Evolutionary conservation across 2,888 invertebrate genomes (phyloP).

Genomic region (Ganaspis brasiliensis): DNA sequence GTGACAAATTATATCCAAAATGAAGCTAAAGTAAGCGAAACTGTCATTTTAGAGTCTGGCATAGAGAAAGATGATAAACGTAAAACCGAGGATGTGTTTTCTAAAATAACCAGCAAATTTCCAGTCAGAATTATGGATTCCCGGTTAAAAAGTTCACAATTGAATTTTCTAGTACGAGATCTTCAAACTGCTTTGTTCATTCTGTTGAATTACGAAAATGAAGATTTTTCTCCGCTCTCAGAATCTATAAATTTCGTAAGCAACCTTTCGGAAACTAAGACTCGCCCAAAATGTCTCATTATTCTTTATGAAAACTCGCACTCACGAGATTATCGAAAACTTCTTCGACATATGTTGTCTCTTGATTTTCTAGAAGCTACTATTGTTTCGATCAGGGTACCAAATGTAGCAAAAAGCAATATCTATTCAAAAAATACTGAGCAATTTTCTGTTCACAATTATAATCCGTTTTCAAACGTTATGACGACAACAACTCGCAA

Average conservation of each 20-base stretch:
- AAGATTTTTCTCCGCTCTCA: neutral
- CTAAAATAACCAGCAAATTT: neutral
- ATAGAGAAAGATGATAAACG: neutral
- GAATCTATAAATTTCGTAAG: neutral
- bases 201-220: neutral
- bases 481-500: neutral
- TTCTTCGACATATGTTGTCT: neutral
- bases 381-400: too few species aligned
- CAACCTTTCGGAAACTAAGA: neutral
- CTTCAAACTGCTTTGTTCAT: neutral
- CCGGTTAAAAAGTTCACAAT: neutral
- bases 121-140: neutral
- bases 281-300: neutral
- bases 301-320: neutral
- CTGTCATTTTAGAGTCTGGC: neutral
- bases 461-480: neutral
- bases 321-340: too few species aligned
- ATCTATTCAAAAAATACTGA: too few species aligned
- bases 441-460: neutral
- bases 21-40: neutral
- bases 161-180: neutral
- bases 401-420: too few species aligned
- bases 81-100: neutral
- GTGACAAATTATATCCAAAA: neutral
- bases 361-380: neutral